A percentile compares a stretch with the other conserved stretches of the same genome.
phyloP scores from a whole-genome alignment of 2,888 invertebrate species.

The Campoplex capitator region DNA sequence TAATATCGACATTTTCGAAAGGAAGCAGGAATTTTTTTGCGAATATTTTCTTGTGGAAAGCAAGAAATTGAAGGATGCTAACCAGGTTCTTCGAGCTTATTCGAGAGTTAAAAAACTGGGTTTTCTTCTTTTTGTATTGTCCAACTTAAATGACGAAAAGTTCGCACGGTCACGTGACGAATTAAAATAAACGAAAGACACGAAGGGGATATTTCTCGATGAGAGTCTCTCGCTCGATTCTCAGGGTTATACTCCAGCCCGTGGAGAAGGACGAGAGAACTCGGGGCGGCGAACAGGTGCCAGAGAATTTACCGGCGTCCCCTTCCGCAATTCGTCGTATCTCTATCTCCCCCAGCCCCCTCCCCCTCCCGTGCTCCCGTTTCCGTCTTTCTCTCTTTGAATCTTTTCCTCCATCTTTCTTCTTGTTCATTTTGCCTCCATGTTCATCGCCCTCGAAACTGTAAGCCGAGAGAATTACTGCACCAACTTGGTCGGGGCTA shows the following conservation, averaged over 20 bases:
- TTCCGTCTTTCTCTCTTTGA: not conserved
- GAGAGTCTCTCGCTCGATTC: constrained; percentile 31
- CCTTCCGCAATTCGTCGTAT: constrained; percentile 46
- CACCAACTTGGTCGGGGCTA: constrained; percentile 11
- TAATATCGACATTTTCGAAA: no score
- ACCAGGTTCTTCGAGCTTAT: not conserved
- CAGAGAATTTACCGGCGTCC: constrained; percentile 20
- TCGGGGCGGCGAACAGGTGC: constrained; percentile 57
- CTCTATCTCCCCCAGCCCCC: not conserved
- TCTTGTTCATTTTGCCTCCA: constrained; percentile 29
- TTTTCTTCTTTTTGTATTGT: not conserved
- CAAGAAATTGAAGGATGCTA: not conserved
- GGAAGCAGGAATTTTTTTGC: not conserved
- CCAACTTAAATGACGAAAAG: constrained; percentile 23
- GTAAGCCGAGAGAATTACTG: constrained; percentile 38
- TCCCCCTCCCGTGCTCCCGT: not conserved
- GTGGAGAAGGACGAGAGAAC: constrained; percentile 49
- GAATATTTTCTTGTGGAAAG: not conserved
- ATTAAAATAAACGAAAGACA: constrained; percentile 53
- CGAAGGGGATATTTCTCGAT: constrained; percentile 57
- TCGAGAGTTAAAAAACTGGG: constrained; percentile 8
- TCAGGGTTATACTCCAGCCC: constrained; percentile 43
- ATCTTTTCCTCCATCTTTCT: not conserved
- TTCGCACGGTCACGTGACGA: constrained; percentile 51
- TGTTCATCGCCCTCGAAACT: constrained; percentile 62